phyloP scores from a whole-genome alignment of 2,888 invertebrate species.

The Drosophila testacea region DNA sequence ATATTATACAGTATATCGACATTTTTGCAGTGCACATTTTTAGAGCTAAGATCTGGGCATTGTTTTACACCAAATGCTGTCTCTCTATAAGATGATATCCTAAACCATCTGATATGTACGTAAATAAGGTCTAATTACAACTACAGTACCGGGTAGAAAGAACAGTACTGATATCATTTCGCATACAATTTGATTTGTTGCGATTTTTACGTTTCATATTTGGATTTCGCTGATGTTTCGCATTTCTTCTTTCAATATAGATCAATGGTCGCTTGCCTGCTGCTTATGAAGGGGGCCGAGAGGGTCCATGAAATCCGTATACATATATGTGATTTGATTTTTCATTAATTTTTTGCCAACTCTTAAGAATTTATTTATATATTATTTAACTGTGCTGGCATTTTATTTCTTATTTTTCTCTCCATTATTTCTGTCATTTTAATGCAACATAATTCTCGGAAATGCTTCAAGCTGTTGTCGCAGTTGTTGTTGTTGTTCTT shows the following conservation, averaged over 20 bases:
- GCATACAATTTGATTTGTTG: constrained; percentile 8
- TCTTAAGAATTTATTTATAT: constrained; percentile 9
- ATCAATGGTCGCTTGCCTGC: constrained; percentile 55
- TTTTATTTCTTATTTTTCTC: background rate
- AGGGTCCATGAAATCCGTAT: background rate
- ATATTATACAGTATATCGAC: too few relatives aligned
- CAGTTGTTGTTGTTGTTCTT: background rate
- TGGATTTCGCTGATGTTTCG: constrained; percentile 71
- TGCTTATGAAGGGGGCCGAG: too few relatives aligned
- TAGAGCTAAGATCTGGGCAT: constrained; percentile 12
- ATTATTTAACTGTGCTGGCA: constrained; percentile 39
- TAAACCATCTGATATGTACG: constrained; percentile 2
- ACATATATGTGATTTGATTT: constrained; percentile 38
- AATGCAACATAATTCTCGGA: constrained; percentile 48
- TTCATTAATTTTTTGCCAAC: constrained; percentile 32
- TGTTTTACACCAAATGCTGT: constrained; percentile 10
- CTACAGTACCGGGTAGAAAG: constrained; percentile 17
- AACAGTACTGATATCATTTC: constrained; percentile 16
- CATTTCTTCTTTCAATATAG: constrained; percentile 60
- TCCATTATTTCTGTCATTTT: constrained; percentile 1
- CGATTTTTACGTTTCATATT: constrained; percentile 22
- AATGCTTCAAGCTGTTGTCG: constrained; percentile 17
- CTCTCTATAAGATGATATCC: constrained; percentile 16
- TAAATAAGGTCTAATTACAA: constrained; percentile 15
- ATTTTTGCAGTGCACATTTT: background rate